Base-by-base conservation (phyloP, 1,140 invertebrate species). In the Trissolcus basalis region DNA sequence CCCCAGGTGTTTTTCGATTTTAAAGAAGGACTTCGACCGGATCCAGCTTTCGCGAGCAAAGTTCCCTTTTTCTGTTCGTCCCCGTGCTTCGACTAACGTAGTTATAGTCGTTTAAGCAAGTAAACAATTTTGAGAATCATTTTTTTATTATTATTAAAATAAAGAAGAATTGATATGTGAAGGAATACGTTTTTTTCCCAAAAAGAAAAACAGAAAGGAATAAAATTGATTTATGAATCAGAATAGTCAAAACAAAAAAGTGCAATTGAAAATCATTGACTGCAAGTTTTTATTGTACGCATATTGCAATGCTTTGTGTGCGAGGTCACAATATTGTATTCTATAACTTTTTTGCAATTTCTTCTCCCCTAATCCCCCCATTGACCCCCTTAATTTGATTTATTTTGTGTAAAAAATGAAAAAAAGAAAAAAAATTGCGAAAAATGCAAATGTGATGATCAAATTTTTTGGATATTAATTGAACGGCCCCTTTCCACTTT, bases 241-340 rank as follows among this genome's bases (percentile, higher is more conserved):
- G 39, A 45, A 53, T 53, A 63, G 59, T 63, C 39, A 45, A 63
- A 53, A n/a, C n/a, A n/a, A n/a, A 36, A 35, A 63, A 53, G 49
- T 63, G 49, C 59, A 63, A 63, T 63, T 63, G 36, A 51, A 39
- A 53, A 63, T 53, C 49, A 53, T 63, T 53, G 49, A 53, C 48
- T 50, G 48, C 15, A 61, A 45, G n/a, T 61, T 61, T 61, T 61
- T 36, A 35, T 15, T 51, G 49, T 51, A 51, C 49, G 49, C 49
- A 51, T 10, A 51, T 33, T 11, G 49, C 14, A 3, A 19, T 19
- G 36, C 36, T 48, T 16, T 39, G 48, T 27, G 27, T 50, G 32
- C 19, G 6, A 27, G 2, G 19, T 6, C n/a, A n/a, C n/a, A n/a
- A n/a, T 27, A 6, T 27, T 27, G 19, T 50, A 15, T 33, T 12